phyloP scores from a whole-genome alignment of 1,140 invertebrate species.

The Cylas formicarius region DNA sequence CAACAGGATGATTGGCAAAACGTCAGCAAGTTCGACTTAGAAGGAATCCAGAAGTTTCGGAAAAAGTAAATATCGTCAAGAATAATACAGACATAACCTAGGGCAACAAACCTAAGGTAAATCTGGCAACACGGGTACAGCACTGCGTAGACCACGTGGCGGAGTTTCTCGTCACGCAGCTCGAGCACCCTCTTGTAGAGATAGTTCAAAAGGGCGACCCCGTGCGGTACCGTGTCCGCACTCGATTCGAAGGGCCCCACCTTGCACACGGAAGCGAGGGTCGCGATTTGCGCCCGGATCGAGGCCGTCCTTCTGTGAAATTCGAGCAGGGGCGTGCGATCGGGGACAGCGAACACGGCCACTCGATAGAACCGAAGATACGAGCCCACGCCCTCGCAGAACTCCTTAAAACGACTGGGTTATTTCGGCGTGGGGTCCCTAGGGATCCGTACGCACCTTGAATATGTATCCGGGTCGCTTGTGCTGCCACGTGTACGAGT shows the following conservation, averaged over 20 bases:
- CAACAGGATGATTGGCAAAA: too few relatives aligned
- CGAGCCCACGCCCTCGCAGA: constrained; percentile 35
- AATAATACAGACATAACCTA: constrained; percentile 7
- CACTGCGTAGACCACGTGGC: constrained; percentile 34
- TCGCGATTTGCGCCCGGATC: constrained; percentile 30
- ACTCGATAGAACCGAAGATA: constrained; percentile 36
- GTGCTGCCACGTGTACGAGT: constrained; percentile 25
- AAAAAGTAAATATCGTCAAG: too few relatives aligned
- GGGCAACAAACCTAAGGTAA: constrained; percentile 28
- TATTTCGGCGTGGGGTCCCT: neutral
- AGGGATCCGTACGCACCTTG: constrained; percentile 23
- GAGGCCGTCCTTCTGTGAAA: constrained; percentile 29
- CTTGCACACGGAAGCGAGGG: constrained; percentile 35
- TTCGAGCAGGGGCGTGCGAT: constrained; percentile 28
- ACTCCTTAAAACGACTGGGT: constrained; percentile 30
- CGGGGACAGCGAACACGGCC: constrained; percentile 29
- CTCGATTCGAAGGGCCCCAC: constrained; percentile 27
- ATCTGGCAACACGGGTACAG: constrained; percentile 39
- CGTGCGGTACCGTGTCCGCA: constrained; percentile 28
- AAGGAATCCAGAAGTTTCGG: too few relatives aligned
- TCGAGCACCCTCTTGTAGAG: constrained; percentile 34
- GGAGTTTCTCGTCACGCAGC: constrained; percentile 29
- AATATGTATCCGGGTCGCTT: constrained; percentile 35
- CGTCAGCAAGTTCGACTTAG: too few relatives aligned
- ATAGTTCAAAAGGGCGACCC: constrained; percentile 37